Conservation (phyloP, 2,113 vertebrate genomes). For the Polypterus senegalus region DNA sequence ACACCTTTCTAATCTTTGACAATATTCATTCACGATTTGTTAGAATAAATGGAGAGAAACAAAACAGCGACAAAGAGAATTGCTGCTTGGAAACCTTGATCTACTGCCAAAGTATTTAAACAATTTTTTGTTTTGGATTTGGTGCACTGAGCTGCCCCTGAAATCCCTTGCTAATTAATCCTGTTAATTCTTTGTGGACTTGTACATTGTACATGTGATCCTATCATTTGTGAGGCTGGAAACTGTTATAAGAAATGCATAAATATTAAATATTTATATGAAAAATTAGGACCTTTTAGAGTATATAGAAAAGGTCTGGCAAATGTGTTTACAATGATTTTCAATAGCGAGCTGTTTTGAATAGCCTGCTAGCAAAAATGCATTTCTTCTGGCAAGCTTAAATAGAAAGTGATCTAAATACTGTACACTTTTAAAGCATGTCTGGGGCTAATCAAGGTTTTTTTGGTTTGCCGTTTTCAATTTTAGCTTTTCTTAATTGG, state of each 20-base stretch:
- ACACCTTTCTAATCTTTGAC: slow-evolving; percentile 54
- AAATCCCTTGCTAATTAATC: slow-evolving; percentile 74
- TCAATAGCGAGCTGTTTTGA: slow-evolving; percentile 31
- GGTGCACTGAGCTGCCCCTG: slow-evolving; percentile 64
- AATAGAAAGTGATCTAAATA: slow-evolving; percentile 53
- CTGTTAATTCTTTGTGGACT: slow-evolving; percentile 69
- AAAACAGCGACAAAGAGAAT: slow-evolving; percentile 44
- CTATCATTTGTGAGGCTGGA: slow-evolving; percentile 39
- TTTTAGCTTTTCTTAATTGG: no score
- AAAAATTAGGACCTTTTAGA: slow-evolving; percentile 40
- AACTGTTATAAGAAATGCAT: slow-evolving; percentile 36
- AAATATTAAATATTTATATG: no score
- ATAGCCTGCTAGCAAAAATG: slow-evolving; percentile 42
- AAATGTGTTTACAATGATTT: slow-evolving; percentile 45
- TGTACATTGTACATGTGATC: slow-evolving; percentile 42
- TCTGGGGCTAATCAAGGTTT: slow-evolving; percentile 47
- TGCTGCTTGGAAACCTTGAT: slow-evolving; percentile 72
- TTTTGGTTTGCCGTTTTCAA: slow-evolving; percentile 29
- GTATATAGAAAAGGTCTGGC: slow-evolving; percentile 36
- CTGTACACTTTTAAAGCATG: slow-evolving; percentile 39
- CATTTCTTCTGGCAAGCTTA: slow-evolving; percentile 43
- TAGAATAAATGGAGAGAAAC: slow-evolving; percentile 42
- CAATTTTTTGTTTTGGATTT: slow-evolving; percentile 73
- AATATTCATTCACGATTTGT: slow-evolving; percentile 60
- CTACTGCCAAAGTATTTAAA: slow-evolving; percentile 75